Evolutionary conservation across 1,140 invertebrate genomes (phyloP), one percentile per base, ranked within the genome.

Genomic region (Cyphomyrmex costatus): DNA sequence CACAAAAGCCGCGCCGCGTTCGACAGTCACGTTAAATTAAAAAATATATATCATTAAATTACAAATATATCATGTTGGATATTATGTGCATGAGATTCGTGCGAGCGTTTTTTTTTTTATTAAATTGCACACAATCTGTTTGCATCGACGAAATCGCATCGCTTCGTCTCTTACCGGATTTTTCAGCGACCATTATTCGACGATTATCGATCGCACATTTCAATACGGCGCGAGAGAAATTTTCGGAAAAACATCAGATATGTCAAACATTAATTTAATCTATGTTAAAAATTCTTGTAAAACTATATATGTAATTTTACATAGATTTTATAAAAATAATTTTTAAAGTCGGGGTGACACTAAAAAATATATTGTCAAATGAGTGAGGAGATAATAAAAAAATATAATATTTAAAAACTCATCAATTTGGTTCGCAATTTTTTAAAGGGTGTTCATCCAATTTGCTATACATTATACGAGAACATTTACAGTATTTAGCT

Each of bases 11-110:
- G 79, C 53, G 66, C 24, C 36, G 51, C 65, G 36, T 46, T 82
- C 66, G 68, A 5, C 68, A 74, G 68, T 14, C 36, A 74, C 51
- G 56, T 74, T 83, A 74, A 83, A 83, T 83, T 83, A 83, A 83
- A 83, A 83, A 83, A 74, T 74, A 83, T 83, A 83, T 83, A 83
- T 83, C 79, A 83, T 83, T 83, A 83, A 83, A 83, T 83, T 60
- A 83, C 79, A 83, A 73, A 74, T 83, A 49, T 73, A 74, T 74
- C 79, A 74, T 83, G 68, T 24, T 53, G 68, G 24, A 83, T 83
- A 83, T 83, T 83, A 83, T 74, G 79, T 73, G 66, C 79, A 82
- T 46, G 78, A 49, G 68, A 83, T 83, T 73, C 68, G 58, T n/a
- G 68, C 66, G 42, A 33, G 79, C 51, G 79, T 36, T 68, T 68